Conservation (phyloP, 2,113 vertebrate genomes). For the Heptranchias perlo region DNA sequence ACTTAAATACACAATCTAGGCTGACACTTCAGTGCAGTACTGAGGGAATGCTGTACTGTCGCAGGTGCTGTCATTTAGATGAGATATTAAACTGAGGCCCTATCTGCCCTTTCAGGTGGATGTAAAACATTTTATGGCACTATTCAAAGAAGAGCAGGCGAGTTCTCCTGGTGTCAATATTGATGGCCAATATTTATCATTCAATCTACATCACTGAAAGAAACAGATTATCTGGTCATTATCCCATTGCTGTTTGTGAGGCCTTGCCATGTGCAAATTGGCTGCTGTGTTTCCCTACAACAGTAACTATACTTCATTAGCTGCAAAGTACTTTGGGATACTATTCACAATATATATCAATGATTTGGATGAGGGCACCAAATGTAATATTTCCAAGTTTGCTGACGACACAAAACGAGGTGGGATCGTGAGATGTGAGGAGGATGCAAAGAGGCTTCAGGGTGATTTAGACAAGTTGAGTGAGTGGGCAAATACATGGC, state of each 20-base stretch:
- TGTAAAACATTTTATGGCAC: neutral
- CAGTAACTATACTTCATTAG: neutral
- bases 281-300: neutral
- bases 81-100: neutral
- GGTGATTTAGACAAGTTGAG: too few species aligned
- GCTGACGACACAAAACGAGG: too few species aligned
- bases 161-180: neutral
- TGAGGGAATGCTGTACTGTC: neutral
- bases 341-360: too few species aligned
- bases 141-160: neutral
- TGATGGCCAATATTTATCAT: neutral
- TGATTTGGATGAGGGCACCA: too few species aligned
- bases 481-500: too few species aligned
- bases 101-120: neutral
- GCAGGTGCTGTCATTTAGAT: neutral
- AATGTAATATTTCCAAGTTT: too few species aligned
- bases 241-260: neutral
- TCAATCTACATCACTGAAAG: neutral
- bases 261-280: neutral
- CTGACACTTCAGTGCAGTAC: neutral
- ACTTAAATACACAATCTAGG: neutral
- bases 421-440: too few species aligned
- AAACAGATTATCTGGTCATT: neutral
- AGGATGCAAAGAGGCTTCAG: too few species aligned
- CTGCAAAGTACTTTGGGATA: neutral